Evolutionary conservation across 1,140 invertebrate species (phyloP).

Genomic region (Diachasmimorpha longicaudata): DNA sequence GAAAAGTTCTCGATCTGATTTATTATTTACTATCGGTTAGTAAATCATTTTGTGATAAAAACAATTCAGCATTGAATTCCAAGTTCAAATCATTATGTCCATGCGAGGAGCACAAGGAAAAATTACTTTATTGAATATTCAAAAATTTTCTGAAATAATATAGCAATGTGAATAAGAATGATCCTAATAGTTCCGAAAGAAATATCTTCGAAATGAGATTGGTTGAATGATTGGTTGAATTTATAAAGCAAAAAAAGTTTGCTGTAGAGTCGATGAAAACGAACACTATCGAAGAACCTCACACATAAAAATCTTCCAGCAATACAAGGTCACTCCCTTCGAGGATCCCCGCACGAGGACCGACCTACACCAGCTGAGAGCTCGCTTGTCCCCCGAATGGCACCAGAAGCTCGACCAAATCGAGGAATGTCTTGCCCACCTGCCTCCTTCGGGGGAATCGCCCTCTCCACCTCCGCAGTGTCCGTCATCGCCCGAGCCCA

Average conservation of each 20-base stretch:
- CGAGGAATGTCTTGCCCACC: slow-evolving; percentile 23
- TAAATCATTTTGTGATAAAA: slow-evolving; percentile 31
- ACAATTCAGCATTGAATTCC: slow-evolving; percentile 35
- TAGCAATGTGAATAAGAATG: too few relatives aligned
- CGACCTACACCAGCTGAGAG: slow-evolving; percentile 41
- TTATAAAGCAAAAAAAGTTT: too few relatives aligned
- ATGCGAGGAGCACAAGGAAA: slow-evolving; percentile 8
- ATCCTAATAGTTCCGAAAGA: too few relatives aligned
- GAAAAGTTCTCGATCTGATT: slow-evolving; percentile 49
- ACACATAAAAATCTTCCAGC: neutral
- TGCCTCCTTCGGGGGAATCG: neutral
- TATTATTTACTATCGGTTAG: neutral
- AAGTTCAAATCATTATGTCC: too few relatives aligned
- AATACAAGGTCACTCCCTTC: neutral
- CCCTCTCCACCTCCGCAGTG: neutral
- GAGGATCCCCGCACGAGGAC: slow-evolving; percentile 38
- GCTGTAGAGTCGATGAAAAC: too few relatives aligned
- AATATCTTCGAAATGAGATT: too few relatives aligned
- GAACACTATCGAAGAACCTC: too few relatives aligned
- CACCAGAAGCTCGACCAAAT: slow-evolving; percentile 47
- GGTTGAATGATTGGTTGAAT: too few relatives aligned
- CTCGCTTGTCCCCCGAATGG: slow-evolving; percentile 37
- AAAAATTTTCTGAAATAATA: neutral
- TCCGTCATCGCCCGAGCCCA: neutral
- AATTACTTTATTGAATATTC: slow-evolving; percentile 8